Conservation (phyloP, 2,113 vertebrate genomes). For the Struthio camelus region DNA sequence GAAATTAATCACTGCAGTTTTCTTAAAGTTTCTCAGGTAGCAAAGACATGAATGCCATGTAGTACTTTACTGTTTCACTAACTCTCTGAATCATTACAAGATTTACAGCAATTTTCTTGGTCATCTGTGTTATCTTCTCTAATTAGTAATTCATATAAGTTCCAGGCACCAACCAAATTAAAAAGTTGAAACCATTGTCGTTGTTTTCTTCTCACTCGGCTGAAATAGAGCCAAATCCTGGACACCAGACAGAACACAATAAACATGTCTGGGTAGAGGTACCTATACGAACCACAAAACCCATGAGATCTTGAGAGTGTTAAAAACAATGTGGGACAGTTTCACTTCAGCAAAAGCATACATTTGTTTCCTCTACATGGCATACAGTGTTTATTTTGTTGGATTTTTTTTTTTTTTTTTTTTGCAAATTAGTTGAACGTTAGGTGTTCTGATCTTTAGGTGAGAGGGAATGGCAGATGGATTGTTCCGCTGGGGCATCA, state of each 20-base stretch:
- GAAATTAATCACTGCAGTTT: neutral
- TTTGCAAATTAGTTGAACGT: neutral
- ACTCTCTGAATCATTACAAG: neutral
- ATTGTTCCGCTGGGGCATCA: neutral
- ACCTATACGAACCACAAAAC: neutral
- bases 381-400: neutral
- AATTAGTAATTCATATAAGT: neutral
- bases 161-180: neutral
- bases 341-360: neutral
- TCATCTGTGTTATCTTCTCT: neutral
- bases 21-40: neutral
- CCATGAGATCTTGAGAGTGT: slow-evolving; percentile 4
- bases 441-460: neutral
- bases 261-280: slow-evolving; percentile 18
- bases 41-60: neutral
- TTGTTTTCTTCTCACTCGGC: neutral
- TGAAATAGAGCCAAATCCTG: neutral
- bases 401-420: neutral
- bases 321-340: neutral
- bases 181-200: neutral
- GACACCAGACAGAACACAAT: slow-evolving; percentile 13
- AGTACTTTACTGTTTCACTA: neutral
- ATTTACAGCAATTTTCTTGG: neutral
- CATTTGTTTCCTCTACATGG: neutral
- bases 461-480: neutral